Percentiles rank a stretch among this genome's conserved stretches.
Conservation (phyloP, 2,113 vertebrate species). For the Corythornis vintsioides region DNA sequence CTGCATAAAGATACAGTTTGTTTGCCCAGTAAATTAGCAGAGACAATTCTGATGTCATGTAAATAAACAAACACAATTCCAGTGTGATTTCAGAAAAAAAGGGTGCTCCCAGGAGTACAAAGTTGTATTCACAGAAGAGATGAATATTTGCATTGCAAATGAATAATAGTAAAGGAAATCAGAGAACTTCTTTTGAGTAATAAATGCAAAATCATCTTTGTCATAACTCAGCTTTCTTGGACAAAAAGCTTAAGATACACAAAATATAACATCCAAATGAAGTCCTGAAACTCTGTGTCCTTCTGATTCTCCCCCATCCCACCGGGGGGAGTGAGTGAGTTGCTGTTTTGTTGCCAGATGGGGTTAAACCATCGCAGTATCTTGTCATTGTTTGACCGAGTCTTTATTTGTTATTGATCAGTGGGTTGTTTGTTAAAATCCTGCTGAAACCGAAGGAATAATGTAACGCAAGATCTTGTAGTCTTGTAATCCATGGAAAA, state of each 20-base stretch:
- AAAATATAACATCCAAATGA: not conserved
- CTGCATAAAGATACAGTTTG: slow-evolving; percentile 1
- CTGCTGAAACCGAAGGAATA: not conserved
- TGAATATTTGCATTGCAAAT: not conserved
- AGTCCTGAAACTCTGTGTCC: not conserved
- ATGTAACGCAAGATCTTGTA: not conserved
- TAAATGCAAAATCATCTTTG: not conserved
- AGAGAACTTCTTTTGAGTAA: not conserved
- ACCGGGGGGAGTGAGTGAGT: not conserved
- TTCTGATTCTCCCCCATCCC: not conserved
- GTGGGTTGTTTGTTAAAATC: not conserved
- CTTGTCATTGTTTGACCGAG: not conserved
- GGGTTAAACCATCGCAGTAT: not conserved
- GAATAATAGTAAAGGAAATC: not conserved
- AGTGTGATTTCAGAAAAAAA: not conserved
- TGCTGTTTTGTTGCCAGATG: not conserved
- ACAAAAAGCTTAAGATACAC: not conserved
- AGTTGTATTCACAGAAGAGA: not conserved
- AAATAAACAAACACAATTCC: not conserved
- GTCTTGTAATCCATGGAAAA: not conserved
- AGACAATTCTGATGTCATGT: not conserved
- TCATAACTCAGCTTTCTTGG: not conserved
- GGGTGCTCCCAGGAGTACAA: not conserved
- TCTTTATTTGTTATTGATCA: not conserved
- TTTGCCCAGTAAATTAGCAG: not conserved